Evolutionary conservation across 2,113 vertebrate genomes (phyloP), one percentile per base, ranked within the genome.

Genomic region (Entomyzon cyanotis): DNA sequence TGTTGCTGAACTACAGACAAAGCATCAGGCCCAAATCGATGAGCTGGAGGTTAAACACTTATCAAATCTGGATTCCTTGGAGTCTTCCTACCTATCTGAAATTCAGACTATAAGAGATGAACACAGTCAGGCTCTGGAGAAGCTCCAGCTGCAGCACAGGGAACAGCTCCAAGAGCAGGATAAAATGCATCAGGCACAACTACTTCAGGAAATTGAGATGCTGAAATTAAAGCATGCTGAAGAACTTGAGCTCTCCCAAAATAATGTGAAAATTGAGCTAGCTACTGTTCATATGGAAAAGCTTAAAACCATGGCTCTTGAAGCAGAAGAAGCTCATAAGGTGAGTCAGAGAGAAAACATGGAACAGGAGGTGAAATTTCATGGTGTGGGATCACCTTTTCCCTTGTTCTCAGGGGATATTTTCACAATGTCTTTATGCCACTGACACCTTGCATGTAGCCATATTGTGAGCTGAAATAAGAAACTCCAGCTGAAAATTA

Each of bases 31-130:
- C 31, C 98, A 98, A 39, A 89, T 97, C 4, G 96, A 98, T 27
- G 97, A 98, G 41, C 76, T 99, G 75, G 98, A 99, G 93, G 90
- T 90, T 33, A 98, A 97, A 80, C 98, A 99, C 91, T 92, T 98
- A 89, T 96, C 98, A 33, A 98, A 98, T 90, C 98, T 99, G 97
- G 98, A 99, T 87, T 98, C 98, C 8, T 86, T 99, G 93, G 99
- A 99, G 92, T 97, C 97, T 2, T 98, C 98, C 10, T 99, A 99
- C 94, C 85, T 99, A 24, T 96, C 98, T 84, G 98, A 99, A 96
- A 97, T 99, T 37, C 99, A 99, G 95, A 97, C 92, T 5, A 71
- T 98, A 10, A 97, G 89, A 58, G 97, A 98, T 93, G 98, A 98
- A 87, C 96, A 98, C 25, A 74, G 81, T 31, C 87, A 12, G 92